Base-by-base conservation (phyloP, 2,888 invertebrate species). In the Eupithecia centaureata region DNA sequence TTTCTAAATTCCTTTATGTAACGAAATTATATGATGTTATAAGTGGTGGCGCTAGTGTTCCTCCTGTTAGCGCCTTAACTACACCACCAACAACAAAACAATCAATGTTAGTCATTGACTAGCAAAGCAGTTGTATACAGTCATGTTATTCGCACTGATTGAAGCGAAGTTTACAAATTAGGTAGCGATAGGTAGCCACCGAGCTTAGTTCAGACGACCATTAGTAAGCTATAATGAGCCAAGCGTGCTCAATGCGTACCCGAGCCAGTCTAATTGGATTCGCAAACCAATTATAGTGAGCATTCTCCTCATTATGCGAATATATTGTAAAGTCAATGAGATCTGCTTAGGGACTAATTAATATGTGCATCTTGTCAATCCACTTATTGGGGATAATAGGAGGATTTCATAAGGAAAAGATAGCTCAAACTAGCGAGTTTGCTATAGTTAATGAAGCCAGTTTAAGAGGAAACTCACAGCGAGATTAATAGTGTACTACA, bases 261-360 rank as follows among this genome's bases (percentile, higher is more conserved):
- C 82, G 76, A 83, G 82, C 82, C 80, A 76, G 84, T 85, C 84
- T 91, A 91, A 92, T 92, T 92, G 91, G 90, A 91, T 92, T 87
- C 89, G 88, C 90, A 85, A 89, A 91, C 86, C 90, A 92, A 92
- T 92, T 92, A 89, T 89, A 88, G 80, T 84, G 84, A 86, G 87
- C 87, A 88, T 85, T 82, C 83, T 77, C 79, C 84, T 88, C 85
- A 90, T 90, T 91, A 91, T 87, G 80, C 82, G 81, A 82, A 82
- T 82, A 83, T 85, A 88, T 86, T 87, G 85, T 86, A 80, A 87
- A 89, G 87, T 88, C 88, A 89, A 87, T 84, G 85, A 75, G 73
- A 76, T 63, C 71, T 79, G 82, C 83, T 82, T 85, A 28, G n/a
- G 8, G 54, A 82, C 85, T 89, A 87, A 90, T 90, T 87, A 86